A percentile compares a stretch with the other conserved stretches of the same genome.
Evolutionary conservation across 2,888 invertebrate species (phyloP).

Genomic region (Dyspetes luteomarginatus): DNA sequence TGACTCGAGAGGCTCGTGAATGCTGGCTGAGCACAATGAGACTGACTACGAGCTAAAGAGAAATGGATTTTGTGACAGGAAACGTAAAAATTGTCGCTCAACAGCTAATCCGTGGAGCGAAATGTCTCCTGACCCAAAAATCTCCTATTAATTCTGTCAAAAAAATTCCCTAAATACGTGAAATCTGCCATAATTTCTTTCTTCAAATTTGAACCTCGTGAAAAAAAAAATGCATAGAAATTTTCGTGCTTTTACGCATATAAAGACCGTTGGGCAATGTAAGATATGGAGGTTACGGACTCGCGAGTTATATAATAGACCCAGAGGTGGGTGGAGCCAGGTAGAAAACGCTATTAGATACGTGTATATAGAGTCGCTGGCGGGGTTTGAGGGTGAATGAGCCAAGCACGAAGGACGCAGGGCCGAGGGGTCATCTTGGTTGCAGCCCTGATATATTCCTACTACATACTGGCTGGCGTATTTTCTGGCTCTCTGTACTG

Average conservation of each 20-base stretch:
- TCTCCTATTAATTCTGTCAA: too few species aligned
- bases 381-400: constrained; percentile 3
- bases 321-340: constrained; percentile 34
- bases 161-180: not conserved
- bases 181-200: too few species aligned
- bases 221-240: not conserved
- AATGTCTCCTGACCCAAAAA: too few species aligned
- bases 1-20: too few species aligned
- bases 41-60: too few species aligned
- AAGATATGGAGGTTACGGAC: constrained; percentile 62
- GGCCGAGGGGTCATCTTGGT: constrained; percentile 51
- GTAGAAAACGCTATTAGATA: constrained; percentile 7
- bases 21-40: too few species aligned
- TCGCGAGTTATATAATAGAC: constrained; percentile 21
- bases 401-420: constrained; percentile 24
- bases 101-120: constrained; percentile 22
- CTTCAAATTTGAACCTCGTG: too few species aligned
- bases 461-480: constrained; percentile 36
- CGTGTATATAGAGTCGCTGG: constrained; percentile 22
- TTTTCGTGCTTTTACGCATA: not conserved
- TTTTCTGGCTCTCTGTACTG: constrained; percentile 30
- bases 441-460: constrained; percentile 22
- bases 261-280: not conserved
- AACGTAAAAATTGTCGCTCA: constrained; percentile 40
- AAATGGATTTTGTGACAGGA: constrained; percentile 35